Evolutionary conservation across 2,113 vertebrate genomes (phyloP).

Genomic region (Osmerus eperlanus): DNA sequence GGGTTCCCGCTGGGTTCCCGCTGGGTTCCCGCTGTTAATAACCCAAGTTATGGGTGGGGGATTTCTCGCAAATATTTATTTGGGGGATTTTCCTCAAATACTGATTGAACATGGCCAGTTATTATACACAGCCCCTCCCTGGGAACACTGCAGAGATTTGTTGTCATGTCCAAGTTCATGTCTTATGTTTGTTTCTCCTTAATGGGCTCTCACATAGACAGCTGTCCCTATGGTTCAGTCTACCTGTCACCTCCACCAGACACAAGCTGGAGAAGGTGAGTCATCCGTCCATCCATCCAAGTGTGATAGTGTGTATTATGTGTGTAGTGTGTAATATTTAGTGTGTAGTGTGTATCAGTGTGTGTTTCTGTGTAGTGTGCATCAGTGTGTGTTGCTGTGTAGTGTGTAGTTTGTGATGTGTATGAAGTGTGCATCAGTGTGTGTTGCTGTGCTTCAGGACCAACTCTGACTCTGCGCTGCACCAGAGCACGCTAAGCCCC

Average conservation of each 20-base stretch:
- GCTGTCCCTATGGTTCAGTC: constrained; percentile 92
- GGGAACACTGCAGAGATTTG: not conserved
- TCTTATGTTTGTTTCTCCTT: constrained; percentile 48
- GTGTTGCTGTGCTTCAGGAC: constrained; percentile 73
- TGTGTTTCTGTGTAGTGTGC: not conserved
- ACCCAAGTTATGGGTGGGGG: no score
- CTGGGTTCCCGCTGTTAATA: no score
- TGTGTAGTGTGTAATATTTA: not conserved
- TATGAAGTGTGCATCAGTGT: not conserved
- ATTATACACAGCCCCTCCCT: no score
- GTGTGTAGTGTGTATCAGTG: no score
- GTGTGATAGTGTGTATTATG: no score
- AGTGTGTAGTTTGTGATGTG: no score
- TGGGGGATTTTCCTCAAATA: no score
- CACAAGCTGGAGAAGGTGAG: constrained; percentile 96
- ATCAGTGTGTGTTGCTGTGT: no score
- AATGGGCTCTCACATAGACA: constrained; percentile 76
- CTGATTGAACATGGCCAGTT: no score
- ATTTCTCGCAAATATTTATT: no score
- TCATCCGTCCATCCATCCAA: not conserved
- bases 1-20: no score
- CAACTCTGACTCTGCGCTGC: constrained; percentile 95
- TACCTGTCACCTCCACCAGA: constrained; percentile 94
- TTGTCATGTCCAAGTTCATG: constrained; percentile 16
- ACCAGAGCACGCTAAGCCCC: constrained; percentile 92